phyloP scores from a whole-genome alignment of 2,113 vertebrate species.

The Isichthys henryi region DNA sequence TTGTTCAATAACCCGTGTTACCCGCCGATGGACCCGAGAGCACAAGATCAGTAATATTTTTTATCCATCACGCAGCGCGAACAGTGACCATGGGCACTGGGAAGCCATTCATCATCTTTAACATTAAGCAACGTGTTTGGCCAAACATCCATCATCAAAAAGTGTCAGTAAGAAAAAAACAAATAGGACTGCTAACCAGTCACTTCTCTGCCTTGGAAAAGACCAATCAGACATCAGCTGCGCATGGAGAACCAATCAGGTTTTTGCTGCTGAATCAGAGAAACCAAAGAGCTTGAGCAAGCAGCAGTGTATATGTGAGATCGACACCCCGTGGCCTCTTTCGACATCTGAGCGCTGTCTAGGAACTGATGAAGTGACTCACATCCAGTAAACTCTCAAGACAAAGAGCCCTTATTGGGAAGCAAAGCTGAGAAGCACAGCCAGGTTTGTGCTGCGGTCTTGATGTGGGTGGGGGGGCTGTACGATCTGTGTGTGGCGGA shows the following conservation, averaged over 20 bases:
- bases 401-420: not conserved
- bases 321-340: not conserved
- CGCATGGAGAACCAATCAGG: not conserved
- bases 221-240: not conserved
- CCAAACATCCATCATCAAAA: constrained; percentile 11
- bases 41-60: constrained; percentile 45
- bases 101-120: constrained; percentile 19
- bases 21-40: constrained; percentile 40
- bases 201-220: not conserved
- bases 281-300: not conserved
- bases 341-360: not conserved
- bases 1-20: constrained; percentile 24
- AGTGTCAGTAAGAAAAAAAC: constrained; percentile 6
- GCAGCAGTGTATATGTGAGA: not conserved
- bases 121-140: constrained; percentile 23
- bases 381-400: not conserved
- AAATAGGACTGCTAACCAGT: not conserved
- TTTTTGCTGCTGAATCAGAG: not conserved
- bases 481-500: not conserved
- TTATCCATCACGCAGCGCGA: constrained; percentile 30
- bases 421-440: not conserved
- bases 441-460: not conserved
- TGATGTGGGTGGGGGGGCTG: not conserved
- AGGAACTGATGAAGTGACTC: not conserved
- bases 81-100: not conserved